phyloP scores from a whole-genome alignment of 2,113 vertebrate genomes.

The Malurus alboscapulatus region DNA sequence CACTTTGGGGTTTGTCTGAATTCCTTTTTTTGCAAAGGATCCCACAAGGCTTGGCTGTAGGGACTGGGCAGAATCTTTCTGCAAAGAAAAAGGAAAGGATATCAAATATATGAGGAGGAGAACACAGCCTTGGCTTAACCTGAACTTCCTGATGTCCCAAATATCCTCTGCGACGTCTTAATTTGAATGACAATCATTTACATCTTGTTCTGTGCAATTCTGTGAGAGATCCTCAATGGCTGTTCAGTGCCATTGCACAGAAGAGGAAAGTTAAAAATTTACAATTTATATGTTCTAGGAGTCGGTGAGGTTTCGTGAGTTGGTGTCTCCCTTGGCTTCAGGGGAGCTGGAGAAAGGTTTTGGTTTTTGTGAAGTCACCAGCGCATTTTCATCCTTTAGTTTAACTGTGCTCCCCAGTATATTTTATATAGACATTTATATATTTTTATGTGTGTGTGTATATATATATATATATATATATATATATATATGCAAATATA shows the following conservation, averaged over 20 bases:
- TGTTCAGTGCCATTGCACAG: background rate
- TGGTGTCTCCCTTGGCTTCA: background rate
- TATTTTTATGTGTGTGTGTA: background rate
- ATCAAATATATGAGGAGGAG: background rate
- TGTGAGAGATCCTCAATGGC: background rate
- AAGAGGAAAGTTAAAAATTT: background rate
- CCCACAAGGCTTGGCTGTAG: background rate
- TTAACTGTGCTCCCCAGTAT: background rate
- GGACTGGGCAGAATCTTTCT: background rate
- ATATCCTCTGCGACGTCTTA: background rate
- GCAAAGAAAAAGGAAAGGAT: background rate
- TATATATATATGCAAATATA: background rate
- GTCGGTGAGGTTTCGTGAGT: background rate
- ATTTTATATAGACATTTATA: background rate
- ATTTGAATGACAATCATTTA: background rate
- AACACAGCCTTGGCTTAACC: background rate
- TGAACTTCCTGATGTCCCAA: background rate
- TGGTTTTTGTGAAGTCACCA: background rate
- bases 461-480: rapidly evolving
- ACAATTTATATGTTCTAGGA: background rate
- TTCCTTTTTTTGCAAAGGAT: background rate
- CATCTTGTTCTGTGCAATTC: background rate
- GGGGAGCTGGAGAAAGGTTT: background rate
- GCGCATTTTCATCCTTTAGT: background rate
- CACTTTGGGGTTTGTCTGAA: background rate